phyloP scores from a whole-genome alignment of 2,888 invertebrate genomes.

The Heteromyza rotundicornis region DNA sequence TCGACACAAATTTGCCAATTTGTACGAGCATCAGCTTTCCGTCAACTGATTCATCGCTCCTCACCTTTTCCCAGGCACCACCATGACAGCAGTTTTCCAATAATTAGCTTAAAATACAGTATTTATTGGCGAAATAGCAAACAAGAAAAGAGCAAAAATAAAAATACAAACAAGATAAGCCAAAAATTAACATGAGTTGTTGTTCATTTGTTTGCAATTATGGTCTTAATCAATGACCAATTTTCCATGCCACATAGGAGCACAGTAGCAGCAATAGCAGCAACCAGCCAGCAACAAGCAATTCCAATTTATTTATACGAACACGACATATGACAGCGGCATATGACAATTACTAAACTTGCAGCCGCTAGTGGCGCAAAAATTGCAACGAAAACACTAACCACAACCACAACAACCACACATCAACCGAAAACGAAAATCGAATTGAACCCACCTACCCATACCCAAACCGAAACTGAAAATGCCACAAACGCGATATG shows the following conservation, averaged over 20 bases:
- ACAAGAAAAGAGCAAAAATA: too few species aligned
- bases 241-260: conserved; percentile 7
- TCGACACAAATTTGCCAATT: too few species aligned
- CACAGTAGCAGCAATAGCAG: background rate
- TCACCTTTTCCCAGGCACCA: too few species aligned
- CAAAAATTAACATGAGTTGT: conserved; percentile 29
- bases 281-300: conserved; percentile 7
- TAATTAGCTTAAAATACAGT: too few species aligned
- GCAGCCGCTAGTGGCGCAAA: conserved; percentile 31
- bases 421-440: background rate
- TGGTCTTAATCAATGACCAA: conserved; percentile 26
- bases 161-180: conserved; percentile 5
- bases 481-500: background rate
- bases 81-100: too few species aligned
- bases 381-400: background rate
- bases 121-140: too few species aligned
- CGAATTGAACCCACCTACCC: conserved; percentile 1
- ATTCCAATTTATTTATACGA: conserved; percentile 32
- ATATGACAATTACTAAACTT: conserved; percentile 38
- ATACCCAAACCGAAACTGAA: too few species aligned
- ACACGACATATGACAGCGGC: conserved; percentile 12
- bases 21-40: too few species aligned
- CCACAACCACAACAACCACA: too few species aligned
- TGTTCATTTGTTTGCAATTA: conserved; percentile 14
- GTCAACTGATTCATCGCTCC: too few species aligned